Evolutionary conservation across 2,797 vertebrate genomes (phyloP).

Genomic region (Amphiprion clarkii): DNA sequence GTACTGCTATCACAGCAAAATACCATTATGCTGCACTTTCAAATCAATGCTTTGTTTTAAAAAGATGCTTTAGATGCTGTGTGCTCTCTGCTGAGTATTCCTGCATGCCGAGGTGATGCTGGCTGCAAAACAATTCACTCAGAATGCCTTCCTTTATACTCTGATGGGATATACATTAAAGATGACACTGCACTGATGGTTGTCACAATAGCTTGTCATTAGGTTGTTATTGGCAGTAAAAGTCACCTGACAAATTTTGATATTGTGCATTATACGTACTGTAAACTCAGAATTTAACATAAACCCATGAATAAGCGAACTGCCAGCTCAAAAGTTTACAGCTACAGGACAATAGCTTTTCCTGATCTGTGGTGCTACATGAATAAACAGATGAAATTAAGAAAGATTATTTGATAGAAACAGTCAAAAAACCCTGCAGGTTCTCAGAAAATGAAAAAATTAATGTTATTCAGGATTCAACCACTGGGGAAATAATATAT

Average conservation of each 20-base stretch:
- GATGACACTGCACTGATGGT: constrained; percentile 2
- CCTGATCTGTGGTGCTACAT: neutral
- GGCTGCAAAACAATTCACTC: constrained; percentile 15
- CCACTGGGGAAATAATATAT: constrained; percentile 15
- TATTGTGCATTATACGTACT: neutral
- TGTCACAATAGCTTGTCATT: neutral
- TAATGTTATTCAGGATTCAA: constrained; percentile 13
- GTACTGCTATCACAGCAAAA: constrained; percentile 22
- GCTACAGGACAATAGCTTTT: neutral
- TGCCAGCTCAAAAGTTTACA: neutral
- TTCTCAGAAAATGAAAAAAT: constrained; percentile 23
- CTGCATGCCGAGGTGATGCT: constrained; percentile 4
- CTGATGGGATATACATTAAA: constrained; percentile 3
- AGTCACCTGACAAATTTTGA: neutral
- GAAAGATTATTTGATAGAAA: neutral
- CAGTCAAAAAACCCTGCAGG: constrained; percentile 1
- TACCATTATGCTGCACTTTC: constrained; percentile 17
- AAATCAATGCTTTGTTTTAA: constrained; percentile 23
- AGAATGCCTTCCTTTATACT: constrained; percentile 3
- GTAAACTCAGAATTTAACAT: neutral
- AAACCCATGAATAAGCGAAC: too few species aligned
- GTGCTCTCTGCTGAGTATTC: constrained; percentile 22
- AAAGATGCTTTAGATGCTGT: constrained; percentile 2
- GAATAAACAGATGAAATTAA: constrained; percentile 2
- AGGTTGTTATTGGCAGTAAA: neutral